These are phyloP conservation scores for Phortica magna DNA, from an alignment of 2,888 invertebrate species.

Conservation along the genomic window DNA sequence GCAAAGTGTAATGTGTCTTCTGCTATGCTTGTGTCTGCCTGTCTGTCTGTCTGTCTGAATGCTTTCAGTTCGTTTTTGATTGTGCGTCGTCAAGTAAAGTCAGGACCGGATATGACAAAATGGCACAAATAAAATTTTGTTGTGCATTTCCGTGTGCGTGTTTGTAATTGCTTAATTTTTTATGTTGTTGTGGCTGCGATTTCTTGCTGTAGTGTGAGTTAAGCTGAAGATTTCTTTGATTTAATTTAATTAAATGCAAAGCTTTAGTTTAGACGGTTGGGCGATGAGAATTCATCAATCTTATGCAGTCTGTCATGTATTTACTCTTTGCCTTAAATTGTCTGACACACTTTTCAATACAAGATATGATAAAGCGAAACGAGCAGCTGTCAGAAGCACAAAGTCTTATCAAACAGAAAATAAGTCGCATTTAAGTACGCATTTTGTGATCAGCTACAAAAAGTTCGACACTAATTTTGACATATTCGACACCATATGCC, in stretches of 20 bases:
- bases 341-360: neutral
- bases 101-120: constrained; percentile 43
- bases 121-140: constrained; percentile 61
- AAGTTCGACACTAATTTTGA: constrained; percentile 71
- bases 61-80: constrained; percentile 14
- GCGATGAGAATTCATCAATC: neutral
- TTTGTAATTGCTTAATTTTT: constrained; percentile 23
- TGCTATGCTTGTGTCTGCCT: neutral
- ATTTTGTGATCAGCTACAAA: neutral
- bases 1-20: neutral
- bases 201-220: neutral
- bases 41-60: neutral
- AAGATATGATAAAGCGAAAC: neutral
- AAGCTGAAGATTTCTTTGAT: neutral
- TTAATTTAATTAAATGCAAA: neutral
- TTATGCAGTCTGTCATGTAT: neutral
- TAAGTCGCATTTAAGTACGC: neutral
- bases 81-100: neutral
- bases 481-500: constrained; percentile 58
- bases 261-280: neutral
- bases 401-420: neutral
- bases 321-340: neutral
- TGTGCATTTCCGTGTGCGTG: constrained; percentile 57
- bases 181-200: neutral
- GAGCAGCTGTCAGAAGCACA: neutral